phyloP scores from a whole-genome alignment of 2,888 invertebrate genomes.

The Abscondita cerata region DNA sequence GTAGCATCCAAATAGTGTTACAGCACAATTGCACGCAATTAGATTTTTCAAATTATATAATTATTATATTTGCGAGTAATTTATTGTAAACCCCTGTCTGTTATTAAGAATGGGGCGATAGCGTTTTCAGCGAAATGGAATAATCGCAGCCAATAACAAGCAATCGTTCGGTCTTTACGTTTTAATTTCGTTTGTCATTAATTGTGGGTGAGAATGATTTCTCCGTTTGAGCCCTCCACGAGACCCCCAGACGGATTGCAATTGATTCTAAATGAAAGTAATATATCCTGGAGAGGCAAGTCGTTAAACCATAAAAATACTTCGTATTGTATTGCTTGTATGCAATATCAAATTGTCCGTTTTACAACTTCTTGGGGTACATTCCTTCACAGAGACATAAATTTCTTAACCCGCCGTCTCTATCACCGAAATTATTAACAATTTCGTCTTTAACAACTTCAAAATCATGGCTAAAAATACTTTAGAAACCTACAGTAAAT shows the following conservation, averaged over 20 bases:
- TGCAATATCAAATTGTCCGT: constrained; percentile 33
- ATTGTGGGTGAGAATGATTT: constrained; percentile 53
- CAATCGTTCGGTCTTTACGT: constrained; percentile 51
- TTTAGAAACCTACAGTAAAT: too few species aligned
- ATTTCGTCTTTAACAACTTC: too few species aligned
- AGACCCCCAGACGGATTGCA: constrained; percentile 51
- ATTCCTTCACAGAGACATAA: constrained; percentile 6
- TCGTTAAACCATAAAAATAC: constrained; percentile 57
- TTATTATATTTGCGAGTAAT: constrained; percentile 38
- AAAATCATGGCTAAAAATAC: too few species aligned
- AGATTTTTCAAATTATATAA: constrained; percentile 16
- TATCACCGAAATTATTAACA: too few species aligned
- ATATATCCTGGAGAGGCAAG: constrained; percentile 56
- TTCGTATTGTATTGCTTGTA: constrained; percentile 46
- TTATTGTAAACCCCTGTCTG: constrained; percentile 31
- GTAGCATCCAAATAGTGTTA: constrained; percentile 30
- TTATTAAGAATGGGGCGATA: constrained; percentile 18
- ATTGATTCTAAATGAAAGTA: constrained; percentile 60
- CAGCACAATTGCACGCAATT: not conserved
- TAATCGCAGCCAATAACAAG: constrained; percentile 42
- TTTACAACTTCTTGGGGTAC: constrained; percentile 23
- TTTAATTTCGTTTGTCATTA: constrained; percentile 59
- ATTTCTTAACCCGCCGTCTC: too few species aligned
- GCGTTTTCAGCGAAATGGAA: constrained; percentile 20
- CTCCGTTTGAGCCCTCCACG: constrained; percentile 37